Evolutionary conservation across 2,797 vertebrate species (phyloP), one percentile per base, ranked within the genome.

Genomic region (Acridotheres tristis): DNA sequence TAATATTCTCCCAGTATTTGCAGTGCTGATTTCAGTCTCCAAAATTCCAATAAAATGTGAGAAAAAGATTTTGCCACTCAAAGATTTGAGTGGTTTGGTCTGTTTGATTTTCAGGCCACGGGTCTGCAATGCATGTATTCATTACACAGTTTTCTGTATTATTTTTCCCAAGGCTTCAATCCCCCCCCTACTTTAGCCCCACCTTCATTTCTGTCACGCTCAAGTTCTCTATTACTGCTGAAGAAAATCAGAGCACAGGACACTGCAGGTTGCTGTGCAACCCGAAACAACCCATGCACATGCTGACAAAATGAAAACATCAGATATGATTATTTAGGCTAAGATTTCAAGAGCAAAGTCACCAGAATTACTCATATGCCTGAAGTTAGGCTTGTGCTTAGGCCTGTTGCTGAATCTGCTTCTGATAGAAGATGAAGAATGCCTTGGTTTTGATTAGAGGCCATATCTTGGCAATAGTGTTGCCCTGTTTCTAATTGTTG

Each of bases 401-500:
- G 32, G 53, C 14, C 21, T 66, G 13, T 22, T 92, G 42, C 58
- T 34, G 47, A 83, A 51, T 54, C 82, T 85, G 73, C 68, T 91
- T 75, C 75, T 83, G 63, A 89, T 27, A 75, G 65, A 76, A 77
- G 61, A 61, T 57, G 58, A 80, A 82, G 74, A 80, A 62, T 8
- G n/a, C 7, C 38, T 59, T 93, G 71, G 32, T 45, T 72, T 77
- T 53, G 57, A 79, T 75, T 73, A 84, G 32, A 86, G 51, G 40
- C 51, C 45, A 36, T 10, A 53, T 80, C 66, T 78, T 42, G 36
- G 22, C 7, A 78, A 10, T 9, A 42, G 15, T 2, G 3, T 63
- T 96, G 89, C 40, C 20, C 71, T 92, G 65, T 82, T 91, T 91
- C 72, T 72, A 73, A 73, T 55, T 79, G 77, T 38, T 88, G 34